These are phyloP conservation scores for Epinephelus lanceolatus DNA, from an alignment of 2,113 vertebrate genomes.

Conservation along the genomic window DNA sequence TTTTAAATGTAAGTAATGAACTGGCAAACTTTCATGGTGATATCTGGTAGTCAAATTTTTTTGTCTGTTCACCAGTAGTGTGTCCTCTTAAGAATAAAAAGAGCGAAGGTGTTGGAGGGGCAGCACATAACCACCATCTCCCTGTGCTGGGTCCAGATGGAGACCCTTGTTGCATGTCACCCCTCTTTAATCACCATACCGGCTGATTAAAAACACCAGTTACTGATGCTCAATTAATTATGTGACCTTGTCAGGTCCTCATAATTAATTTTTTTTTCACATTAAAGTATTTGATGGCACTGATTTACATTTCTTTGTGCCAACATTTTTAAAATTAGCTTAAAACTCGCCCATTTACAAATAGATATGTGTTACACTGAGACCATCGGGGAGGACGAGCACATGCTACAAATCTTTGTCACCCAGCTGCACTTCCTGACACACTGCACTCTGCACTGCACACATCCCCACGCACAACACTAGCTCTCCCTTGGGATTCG, in stretches of 20 bases:
- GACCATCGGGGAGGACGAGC: neutral
- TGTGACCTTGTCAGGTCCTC: slow-evolving; percentile 40
- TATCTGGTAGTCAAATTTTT: too few relatives aligned
- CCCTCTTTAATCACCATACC: slow-evolving; percentile 35
- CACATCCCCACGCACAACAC: neutral
- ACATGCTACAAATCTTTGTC: neutral
- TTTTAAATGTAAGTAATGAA: too few relatives aligned
- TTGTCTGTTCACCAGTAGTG: neutral
- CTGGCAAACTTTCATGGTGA: too few relatives aligned
- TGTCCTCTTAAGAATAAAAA: neutral
- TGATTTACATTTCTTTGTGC: slow-evolving; percentile 18
- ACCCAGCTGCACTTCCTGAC: neutral
- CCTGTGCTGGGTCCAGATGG: slow-evolving; percentile 38
- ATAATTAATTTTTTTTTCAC: slow-evolving; percentile 19
- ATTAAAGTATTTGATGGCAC: slow-evolving; percentile 5
- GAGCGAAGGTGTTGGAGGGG: neutral
- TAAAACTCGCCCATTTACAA: neutral
- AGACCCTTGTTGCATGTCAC: slow-evolving; percentile 32
- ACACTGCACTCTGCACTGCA: neutral
- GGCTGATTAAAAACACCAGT: slow-evolving; percentile 54
- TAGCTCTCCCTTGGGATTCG: neutral
- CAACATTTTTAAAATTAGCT: neutral
- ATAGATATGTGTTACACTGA: neutral
- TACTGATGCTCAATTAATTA: slow-evolving; percentile 39
- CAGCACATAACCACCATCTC: neutral